phyloP scores from a whole-genome alignment of 1,140 invertebrate genomes.

The Berghia stephanieae region DNA sequence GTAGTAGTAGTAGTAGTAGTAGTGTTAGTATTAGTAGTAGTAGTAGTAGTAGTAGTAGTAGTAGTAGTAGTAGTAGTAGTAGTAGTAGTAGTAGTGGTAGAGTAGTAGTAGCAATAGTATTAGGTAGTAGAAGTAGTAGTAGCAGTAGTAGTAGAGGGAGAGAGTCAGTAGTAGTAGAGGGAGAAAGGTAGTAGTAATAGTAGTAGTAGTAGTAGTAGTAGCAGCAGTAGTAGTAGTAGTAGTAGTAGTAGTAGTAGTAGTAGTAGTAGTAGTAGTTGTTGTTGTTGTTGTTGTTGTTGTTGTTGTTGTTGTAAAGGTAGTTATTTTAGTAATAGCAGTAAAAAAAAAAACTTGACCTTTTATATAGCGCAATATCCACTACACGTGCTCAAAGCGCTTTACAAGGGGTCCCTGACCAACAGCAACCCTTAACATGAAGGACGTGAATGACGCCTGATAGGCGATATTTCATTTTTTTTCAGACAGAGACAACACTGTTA shows the following conservation, averaged over 20 bases:
- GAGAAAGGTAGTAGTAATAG: background rate
- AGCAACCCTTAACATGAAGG: no score
- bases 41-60: constrained; percentile 22
- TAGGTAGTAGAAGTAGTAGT: no score
- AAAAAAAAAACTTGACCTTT: no score
- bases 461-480: no score
- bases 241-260: constrained; percentile 25
- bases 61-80: constrained; percentile 21
- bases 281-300: constrained; percentile 16
- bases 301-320: constrained; percentile 20
- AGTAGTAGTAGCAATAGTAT: no score
- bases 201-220: constrained; percentile 24
- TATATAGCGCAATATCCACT: no score
- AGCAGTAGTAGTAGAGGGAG: constrained; percentile 13
- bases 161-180: background rate
- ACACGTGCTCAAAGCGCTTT: no score
- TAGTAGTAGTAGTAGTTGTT: constrained; percentile 26
- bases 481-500: no score
- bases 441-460: no score
- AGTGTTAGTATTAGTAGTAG: no score
- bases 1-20: background rate
- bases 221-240: constrained; percentile 20
- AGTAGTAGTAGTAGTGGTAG: constrained; percentile 28
- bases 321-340: constrained; percentile 11
- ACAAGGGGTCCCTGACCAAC: no score